Percentiles rank a stretch among this genome's conserved stretches.
These are phyloP conservation scores for Melopsittacus undulatus DNA, from an alignment of 2,797 vertebrate species.

Conservation along the genomic window DNA sequence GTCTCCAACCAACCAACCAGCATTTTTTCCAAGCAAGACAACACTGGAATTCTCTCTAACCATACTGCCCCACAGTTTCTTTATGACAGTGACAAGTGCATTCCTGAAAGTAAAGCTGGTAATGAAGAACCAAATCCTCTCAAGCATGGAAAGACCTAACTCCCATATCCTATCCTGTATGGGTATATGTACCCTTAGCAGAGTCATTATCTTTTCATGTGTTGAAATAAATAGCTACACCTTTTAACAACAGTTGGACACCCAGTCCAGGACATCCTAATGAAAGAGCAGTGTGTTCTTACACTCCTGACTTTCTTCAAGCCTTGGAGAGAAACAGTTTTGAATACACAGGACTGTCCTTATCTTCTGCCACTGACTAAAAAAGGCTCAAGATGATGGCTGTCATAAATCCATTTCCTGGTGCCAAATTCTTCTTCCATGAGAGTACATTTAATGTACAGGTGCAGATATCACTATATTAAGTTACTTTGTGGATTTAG, in stretches of 20 bases:
- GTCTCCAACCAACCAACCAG: neutral
- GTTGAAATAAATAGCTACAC: neutral
- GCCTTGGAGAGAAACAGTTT: neutral
- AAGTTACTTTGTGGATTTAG: neutral
- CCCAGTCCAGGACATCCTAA: neutral
- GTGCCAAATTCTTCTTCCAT: neutral
- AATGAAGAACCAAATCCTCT: neutral
- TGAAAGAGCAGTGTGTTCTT: neutral
- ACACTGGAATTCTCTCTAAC: neutral
- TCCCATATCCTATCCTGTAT: neutral
- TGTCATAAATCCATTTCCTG: neutral
- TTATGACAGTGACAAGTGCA: neutral
- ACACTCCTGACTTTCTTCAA: neutral
- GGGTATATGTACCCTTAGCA: neutral
- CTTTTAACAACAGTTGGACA: neutral
- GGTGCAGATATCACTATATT: neutral
- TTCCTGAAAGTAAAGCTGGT: neutral
- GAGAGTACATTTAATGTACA: neutral
- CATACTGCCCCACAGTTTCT: fast-evolving
- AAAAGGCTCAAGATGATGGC: neutral
- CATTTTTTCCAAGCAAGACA: neutral
- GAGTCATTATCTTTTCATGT: neutral
- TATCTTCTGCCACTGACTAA: neutral
- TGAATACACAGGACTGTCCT: neutral
- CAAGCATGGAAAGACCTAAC: neutral